These are phyloP conservation scores for Parnassius mnemosyne DNA, from an alignment of 2,888 invertebrate species.

Conservation along the genomic window DNA sequence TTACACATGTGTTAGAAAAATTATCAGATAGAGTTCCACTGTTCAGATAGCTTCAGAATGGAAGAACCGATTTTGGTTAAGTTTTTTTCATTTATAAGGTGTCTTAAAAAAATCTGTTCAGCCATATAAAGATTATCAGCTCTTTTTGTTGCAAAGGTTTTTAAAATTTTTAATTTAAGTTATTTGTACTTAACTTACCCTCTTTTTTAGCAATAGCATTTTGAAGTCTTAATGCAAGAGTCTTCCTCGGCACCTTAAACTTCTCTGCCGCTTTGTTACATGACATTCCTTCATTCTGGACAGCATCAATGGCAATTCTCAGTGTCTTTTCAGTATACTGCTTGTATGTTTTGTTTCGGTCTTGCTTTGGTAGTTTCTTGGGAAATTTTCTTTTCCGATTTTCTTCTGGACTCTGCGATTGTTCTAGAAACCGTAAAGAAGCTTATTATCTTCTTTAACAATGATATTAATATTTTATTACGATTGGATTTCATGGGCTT, in stretches of 20 bases:
- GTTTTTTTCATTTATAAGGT: no score
- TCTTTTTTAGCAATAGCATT: constrained; percentile 15
- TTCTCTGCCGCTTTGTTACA: constrained; percentile 36
- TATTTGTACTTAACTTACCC: constrained; percentile 16
- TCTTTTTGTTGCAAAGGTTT: no score
- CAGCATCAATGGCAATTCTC: constrained; percentile 38
- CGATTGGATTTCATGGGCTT: neutral
- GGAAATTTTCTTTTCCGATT: constrained; percentile 38
- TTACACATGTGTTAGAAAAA: no score
- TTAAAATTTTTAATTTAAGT: no score
- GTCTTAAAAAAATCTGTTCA: no score
- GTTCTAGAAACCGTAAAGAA: constrained; percentile 1
- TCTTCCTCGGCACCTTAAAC: constrained; percentile 51
- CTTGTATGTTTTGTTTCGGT: constrained; percentile 38
- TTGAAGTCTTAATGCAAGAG: constrained; percentile 36
- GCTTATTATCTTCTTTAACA: neutral
- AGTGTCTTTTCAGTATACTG: constrained; percentile 45
- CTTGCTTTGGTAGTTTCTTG: constrained; percentile 34
- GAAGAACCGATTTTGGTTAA: no score
- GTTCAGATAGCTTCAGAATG: no score
- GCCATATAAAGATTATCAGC: no score
- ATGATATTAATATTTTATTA: no score
- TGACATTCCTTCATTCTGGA: constrained; percentile 33
- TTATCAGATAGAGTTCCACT: no score
- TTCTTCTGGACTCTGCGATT: constrained; percentile 6